Evolutionary conservation across 2,888 invertebrate species (phyloP).

Genomic region (Diaprepes abbreviatus): DNA sequence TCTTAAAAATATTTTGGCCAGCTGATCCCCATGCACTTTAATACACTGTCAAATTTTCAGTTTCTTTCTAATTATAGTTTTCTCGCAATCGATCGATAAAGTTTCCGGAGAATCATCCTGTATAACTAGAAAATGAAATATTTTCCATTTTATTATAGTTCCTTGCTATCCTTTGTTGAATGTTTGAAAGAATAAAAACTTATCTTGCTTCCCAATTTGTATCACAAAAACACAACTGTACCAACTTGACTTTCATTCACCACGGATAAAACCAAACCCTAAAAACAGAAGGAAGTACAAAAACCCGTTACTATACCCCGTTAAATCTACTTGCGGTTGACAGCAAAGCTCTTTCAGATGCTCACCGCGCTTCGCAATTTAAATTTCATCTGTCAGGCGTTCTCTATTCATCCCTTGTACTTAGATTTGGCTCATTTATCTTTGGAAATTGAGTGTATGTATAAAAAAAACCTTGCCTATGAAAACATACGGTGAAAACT

Average conservation of each 20-base stretch:
- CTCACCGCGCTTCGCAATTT: conserved; percentile 39
- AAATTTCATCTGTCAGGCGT: conserved; percentile 47
- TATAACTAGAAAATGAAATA: no score
- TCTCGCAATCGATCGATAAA: no score
- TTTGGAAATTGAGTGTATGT: conserved; percentile 42
- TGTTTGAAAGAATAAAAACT: no score
- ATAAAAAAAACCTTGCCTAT: conserved; percentile 22
- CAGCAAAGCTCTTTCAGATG: conserved; percentile 43
- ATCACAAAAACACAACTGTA: no score
- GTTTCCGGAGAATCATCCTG: no score
- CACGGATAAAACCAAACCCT: conserved; percentile 23
- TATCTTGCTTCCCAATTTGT: no score
- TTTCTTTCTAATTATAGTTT: no score
- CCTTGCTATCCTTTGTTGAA: no score
- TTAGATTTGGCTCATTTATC: conserved; percentile 48
- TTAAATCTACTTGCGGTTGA: conserved; percentile 47
- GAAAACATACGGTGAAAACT: conserved; percentile 6
- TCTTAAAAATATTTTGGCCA: no score
- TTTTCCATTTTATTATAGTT: no score
- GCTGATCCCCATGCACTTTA: no score
- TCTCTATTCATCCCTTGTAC: conserved; percentile 45
- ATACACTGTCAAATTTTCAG: no score
- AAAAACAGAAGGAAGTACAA: conserved; percentile 33
- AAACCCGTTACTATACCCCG: conserved; percentile 31
- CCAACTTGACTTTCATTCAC: background rate